Base-by-base conservation (phyloP, 1,140 invertebrate species). In the Panagrolaimus sp. region DNA sequence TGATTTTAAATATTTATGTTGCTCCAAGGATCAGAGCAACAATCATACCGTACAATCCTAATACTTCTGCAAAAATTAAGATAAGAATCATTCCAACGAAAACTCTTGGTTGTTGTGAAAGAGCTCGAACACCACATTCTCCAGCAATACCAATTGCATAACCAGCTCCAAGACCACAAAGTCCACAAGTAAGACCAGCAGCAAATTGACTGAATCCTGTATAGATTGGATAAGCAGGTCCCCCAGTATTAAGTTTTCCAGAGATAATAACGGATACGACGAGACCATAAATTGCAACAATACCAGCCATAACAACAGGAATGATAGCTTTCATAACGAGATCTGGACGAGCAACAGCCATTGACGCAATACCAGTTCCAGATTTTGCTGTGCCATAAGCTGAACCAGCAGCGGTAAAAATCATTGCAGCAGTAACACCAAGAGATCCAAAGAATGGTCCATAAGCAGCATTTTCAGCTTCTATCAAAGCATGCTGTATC, bases 271-370 rank as follows among this genome's bases (percentile, higher is more conserved):
- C 94, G 83, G 96, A 92, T 73, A 99, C 93, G 72, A 99, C 96
- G 81, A 99, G 88, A 80, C 96, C 96, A 84, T 99, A 99, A 87
- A 99, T 99, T 87, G 94, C 96, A 86, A 99, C 93, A 85, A 99
- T 98, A 95, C 96, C 96, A 84, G 95, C 96, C 96, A 99, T 99
- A 87, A 99, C 93, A 83, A 99, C 96, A 20, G 96, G 96, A 88
- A 99, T 98, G 86, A 98, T 96, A 83, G 92, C 97, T 87, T 98
- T 98, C 94, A 98, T 98, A 85, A 99, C 98, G 82, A 98, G 88
- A 86, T 99, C 96, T 69, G 96, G 96, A 86, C 95, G 87, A 92
- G 98, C 97, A 75, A 99, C 95, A 76, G 96, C 93, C 96, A 98
- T 98, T 77, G 94, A 94, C 77, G 96, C 93, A 84, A 98, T 99